phyloP scores from a whole-genome alignment of 2,888 invertebrate genomes.

The Mystacides longicornis region DNA sequence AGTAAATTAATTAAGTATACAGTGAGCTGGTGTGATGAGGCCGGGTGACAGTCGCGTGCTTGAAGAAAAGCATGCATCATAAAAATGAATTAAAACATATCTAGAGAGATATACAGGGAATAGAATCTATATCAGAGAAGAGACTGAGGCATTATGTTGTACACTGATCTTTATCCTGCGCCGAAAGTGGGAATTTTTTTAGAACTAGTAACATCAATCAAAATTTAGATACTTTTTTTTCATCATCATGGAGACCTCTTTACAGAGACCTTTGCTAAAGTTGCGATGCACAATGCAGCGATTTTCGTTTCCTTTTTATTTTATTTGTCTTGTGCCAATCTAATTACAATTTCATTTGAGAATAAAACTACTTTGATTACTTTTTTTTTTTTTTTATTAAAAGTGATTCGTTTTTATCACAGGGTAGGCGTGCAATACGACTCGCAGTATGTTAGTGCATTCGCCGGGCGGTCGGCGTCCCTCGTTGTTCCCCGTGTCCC shows the following conservation, averaged over 20 bases:
- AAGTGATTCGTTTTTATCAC: no score
- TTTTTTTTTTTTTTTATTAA: background rate
- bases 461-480: constrained; percentile 1
- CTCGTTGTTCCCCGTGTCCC: background rate
- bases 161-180: constrained; percentile 4
- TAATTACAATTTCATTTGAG: no score
- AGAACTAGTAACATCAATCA: background rate
- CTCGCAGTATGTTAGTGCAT: constrained; percentile 18
- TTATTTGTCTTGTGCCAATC: background rate
- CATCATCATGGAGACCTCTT: no score
- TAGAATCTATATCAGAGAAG: constrained; percentile 13
- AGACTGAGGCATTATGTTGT: constrained; percentile 24
- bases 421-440: constrained; percentile 19
- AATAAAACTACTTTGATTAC: no score
- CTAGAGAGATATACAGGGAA: no score
- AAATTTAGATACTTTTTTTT: no score
- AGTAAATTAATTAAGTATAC: background rate
- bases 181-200: background rate
- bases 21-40: constrained; percentile 13
- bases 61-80: constrained; percentile 18
- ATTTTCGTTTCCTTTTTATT: constrained; percentile 34
- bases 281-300: constrained; percentile 42
- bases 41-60: constrained; percentile 18
- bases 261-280: constrained; percentile 5
- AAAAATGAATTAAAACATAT: constrained; percentile 12